These are phyloP conservation scores for Acanthochromis polyacanthus DNA, from an alignment of 2,113 vertebrate genomes.

Conservation along the genomic window DNA sequence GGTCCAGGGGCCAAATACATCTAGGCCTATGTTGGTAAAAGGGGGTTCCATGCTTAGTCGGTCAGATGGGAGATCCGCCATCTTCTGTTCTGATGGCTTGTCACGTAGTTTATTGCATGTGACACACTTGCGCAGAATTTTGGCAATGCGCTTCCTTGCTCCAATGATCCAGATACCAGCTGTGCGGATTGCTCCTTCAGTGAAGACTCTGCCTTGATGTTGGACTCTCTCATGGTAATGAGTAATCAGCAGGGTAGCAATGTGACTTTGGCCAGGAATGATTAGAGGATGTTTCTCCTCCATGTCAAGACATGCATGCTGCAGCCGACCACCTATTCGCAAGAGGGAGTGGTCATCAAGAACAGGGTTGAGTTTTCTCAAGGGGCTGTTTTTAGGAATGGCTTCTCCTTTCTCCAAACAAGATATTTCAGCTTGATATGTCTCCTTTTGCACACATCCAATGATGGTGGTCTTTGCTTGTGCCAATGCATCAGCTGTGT, in stretches of 20 bases:
- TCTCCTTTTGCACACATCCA: not conserved
- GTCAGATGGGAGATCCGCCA: not conserved
- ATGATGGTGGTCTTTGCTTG: not conserved
- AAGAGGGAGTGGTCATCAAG: not conserved
- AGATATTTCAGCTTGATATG: not conserved
- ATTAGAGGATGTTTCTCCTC: not conserved
- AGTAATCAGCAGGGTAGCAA: not conserved
- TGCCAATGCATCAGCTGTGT: too few relatives aligned
- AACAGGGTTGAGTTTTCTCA: not conserved
- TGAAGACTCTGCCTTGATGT: not conserved
- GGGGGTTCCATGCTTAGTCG: not conserved
- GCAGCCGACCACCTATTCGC: not conserved
- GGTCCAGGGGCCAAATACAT: too few relatives aligned
- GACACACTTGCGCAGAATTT: not conserved
- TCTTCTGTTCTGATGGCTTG: rapidly evolving
- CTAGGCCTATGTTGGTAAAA: not conserved
- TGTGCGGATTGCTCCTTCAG: not conserved
- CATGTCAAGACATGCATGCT: too few relatives aligned
- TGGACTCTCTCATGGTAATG: not conserved
- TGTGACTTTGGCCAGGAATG: not conserved
- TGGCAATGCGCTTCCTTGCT: not conserved
- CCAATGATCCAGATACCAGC: not conserved
- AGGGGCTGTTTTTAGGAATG: not conserved
- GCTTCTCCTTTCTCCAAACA: not conserved
- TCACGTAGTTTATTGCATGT: not conserved